These are phyloP conservation scores for Drosophila falleni DNA, from an alignment of 2,888 invertebrate genomes.

Conservation along the genomic window DNA sequence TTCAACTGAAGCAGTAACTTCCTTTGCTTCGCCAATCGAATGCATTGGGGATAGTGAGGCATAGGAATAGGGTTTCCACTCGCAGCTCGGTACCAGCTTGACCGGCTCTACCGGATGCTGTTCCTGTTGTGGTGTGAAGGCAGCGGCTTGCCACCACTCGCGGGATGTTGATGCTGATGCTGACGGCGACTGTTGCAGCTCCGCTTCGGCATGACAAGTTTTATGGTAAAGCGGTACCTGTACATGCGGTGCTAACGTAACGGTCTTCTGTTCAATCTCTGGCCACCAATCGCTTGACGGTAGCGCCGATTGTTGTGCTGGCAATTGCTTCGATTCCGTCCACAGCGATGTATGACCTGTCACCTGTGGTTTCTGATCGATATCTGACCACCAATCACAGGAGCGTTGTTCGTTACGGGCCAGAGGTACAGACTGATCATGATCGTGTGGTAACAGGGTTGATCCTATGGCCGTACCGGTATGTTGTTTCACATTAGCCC, in stretches of 20 bases:
- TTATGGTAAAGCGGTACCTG: not conserved
- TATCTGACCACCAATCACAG: not conserved
- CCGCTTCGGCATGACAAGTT: not conserved
- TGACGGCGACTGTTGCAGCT: not conserved
- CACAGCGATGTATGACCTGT: not conserved
- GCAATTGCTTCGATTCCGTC: not conserved
- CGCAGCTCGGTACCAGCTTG: not conserved
- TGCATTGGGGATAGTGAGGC: not conserved
- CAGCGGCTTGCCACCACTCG: conserved; percentile 38
- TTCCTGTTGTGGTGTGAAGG: conserved; percentile 26
- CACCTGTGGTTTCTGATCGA: not conserved
- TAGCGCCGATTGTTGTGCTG: not conserved
- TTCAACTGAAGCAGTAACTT: not conserved
- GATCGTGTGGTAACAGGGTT: not conserved
- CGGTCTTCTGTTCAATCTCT: not conserved
- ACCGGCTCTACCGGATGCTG: not conserved
- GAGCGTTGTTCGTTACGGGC: no score
- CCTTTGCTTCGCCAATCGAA: not conserved
- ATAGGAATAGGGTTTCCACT: conserved; percentile 42
- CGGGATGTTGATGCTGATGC: not conserved
- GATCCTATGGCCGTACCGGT: not conserved
- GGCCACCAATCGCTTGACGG: not conserved
- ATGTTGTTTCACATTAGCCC: not conserved
- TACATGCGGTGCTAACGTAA: not conserved
- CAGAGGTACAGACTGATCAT: not conserved